A percentile compares a stretch with the other conserved stretches of the same genome.
These are phyloP conservation scores for Thryonomys swinderianus DNA, from an alignment of 2,113 vertebrate species.

Conservation along the genomic window DNA sequence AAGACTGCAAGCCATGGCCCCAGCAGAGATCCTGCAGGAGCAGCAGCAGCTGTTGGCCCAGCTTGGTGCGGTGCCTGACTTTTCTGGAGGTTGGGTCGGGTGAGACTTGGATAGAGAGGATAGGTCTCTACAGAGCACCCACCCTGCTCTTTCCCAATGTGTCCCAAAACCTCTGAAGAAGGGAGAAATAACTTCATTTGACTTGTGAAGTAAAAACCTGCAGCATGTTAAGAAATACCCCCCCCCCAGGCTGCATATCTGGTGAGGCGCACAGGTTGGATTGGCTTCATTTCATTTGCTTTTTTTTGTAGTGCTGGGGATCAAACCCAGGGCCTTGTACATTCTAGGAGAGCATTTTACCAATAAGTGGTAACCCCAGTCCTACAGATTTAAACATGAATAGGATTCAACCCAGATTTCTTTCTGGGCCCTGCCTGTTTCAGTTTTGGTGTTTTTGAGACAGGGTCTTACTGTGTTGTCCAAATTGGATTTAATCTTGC, in stretches of 20 bases:
- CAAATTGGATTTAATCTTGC: not conserved
- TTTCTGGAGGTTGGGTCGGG: not conserved
- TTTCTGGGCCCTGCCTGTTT: not conserved
- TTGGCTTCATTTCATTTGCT: not conserved
- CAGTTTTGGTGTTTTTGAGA: not conserved
- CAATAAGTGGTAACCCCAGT: not conserved
- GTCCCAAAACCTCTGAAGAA: not conserved
- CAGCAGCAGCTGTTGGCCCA: conserved; percentile 91
- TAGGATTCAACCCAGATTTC: not conserved
- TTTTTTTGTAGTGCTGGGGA: not conserved
- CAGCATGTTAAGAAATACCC: not conserved
- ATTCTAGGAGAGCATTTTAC: not conserved
- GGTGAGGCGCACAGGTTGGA: not conserved
- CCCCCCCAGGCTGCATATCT: not conserved
- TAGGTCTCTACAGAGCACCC: not conserved
- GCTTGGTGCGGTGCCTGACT: conserved; percentile 87
- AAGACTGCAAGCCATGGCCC: conserved; percentile 90
- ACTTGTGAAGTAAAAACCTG: not conserved
- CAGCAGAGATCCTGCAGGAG: conserved; percentile 92
- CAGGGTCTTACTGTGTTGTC: not conserved
- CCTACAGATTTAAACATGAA: not conserved
- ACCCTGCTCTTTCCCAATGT: not conserved
- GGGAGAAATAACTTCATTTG: not conserved
- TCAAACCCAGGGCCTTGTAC: not conserved
- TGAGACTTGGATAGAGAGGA: not conserved